These are phyloP conservation scores for Acinonyx jubatus DNA, from an alignment of 2,113 vertebrate genomes.

Conservation along the genomic window DNA sequence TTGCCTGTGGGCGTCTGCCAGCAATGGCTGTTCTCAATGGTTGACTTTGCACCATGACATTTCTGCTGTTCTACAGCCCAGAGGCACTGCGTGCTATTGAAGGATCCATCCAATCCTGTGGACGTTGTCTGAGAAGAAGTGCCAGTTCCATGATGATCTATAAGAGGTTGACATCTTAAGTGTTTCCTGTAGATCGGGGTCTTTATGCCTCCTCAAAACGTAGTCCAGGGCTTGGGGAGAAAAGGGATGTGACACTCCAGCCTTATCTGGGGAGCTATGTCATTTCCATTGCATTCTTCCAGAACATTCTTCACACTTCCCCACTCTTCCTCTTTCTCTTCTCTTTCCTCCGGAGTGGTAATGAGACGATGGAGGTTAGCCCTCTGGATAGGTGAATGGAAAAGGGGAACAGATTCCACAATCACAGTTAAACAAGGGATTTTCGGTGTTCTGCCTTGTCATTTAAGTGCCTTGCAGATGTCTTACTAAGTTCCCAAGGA, in stretches of 20 bases:
- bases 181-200: background rate
- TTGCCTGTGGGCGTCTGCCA: background rate
- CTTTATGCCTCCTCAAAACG: background rate
- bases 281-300: background rate
- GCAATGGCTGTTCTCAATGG: accelerated
- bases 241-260: background rate
- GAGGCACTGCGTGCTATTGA: accelerated
- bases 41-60: background rate
- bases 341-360: background rate
- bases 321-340: background rate
- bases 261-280: background rate
- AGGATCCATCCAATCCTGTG: background rate
- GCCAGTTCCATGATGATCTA: background rate
- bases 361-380: background rate
- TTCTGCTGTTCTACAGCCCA: background rate
- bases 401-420: background rate
- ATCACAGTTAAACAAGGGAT: background rate
- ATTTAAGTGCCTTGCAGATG: background rate
- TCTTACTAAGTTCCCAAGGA: background rate
- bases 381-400: background rate
- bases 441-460: background rate
- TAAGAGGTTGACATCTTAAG: background rate
- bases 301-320: background rate
- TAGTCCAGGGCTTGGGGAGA: background rate
- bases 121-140: background rate